Percentiles rank a stretch among this genome's conserved stretches.
Conservation (phyloP, 2,888 invertebrate genomes). For the Malacosoma neustria region DNA sequence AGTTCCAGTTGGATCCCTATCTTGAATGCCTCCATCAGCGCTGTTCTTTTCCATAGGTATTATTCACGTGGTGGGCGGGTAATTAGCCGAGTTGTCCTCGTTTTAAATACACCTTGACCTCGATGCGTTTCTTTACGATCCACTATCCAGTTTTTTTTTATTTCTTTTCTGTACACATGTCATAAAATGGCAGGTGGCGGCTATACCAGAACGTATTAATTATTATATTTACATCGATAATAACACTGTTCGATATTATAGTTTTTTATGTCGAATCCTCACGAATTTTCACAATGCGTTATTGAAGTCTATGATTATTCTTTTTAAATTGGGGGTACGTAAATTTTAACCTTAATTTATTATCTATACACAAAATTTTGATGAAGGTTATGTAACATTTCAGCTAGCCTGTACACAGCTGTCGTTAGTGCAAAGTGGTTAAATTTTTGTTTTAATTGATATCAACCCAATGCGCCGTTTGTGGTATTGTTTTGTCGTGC, state of each 20-base stretch:
- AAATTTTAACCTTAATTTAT: too few species aligned
- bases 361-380: too few species aligned
- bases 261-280: too few species aligned
- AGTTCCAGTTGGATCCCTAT: constrained; percentile 10
- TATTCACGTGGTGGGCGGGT: constrained; percentile 43
- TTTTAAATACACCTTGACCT: constrained; percentile 65
- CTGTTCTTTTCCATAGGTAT: constrained; percentile 31
- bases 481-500: too few species aligned
- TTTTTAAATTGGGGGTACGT: too few species aligned
- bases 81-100: constrained; percentile 60
- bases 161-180: constrained; percentile 39
- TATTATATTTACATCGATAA: constrained; percentile 15
- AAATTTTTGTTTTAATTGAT: too few species aligned
- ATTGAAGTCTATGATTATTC: too few species aligned
- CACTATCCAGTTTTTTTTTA: constrained; percentile 47
- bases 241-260: too few species aligned
- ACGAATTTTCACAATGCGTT: not conserved
- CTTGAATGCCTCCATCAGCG: constrained; percentile 21
- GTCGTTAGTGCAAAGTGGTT: too few species aligned
- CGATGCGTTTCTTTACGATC: constrained; percentile 53
- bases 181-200: constrained; percentile 39
- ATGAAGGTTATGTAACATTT: too few species aligned
- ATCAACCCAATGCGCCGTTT: too few species aligned
- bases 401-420: too few species aligned
- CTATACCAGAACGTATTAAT: constrained; percentile 27